A percentile compares a stretch with the other conserved stretches of the same genome.
phyloP scores from a whole-genome alignment of 2,888 invertebrate species.

The Andrena bucephala region DNA sequence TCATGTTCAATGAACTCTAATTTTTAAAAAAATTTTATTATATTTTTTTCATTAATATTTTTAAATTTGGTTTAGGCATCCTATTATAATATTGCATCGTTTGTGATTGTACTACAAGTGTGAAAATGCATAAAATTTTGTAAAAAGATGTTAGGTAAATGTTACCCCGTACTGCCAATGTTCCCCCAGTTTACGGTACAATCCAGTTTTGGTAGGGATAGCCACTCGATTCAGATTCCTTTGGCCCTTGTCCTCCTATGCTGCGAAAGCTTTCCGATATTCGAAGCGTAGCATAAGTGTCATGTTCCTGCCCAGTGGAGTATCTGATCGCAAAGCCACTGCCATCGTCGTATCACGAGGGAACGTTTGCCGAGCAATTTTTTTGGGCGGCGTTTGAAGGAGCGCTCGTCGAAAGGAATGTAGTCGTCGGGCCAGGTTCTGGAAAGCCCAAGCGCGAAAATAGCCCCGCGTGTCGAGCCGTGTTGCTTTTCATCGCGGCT shows the following conservation, averaged over 20 bases:
- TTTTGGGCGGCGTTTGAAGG: slow-evolving; percentile 4
- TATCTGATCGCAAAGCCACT: slow-evolving; percentile 2
- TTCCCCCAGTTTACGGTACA: not conserved
- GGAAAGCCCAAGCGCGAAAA: slow-evolving; percentile 71
- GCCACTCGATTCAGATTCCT: not conserved
- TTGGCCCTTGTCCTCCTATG: not conserved
- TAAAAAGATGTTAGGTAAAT: too few species aligned
- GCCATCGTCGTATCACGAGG: not conserved
- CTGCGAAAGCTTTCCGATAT: not conserved
- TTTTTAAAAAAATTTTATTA: too few species aligned
- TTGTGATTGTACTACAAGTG: too few species aligned
- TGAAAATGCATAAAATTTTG: too few species aligned
- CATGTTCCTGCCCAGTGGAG: not conserved
- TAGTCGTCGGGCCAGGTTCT: slow-evolving; percentile 54
- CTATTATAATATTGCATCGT: too few species aligned
- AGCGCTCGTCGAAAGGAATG: slow-evolving; percentile 62
- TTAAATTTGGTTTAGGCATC: too few species aligned
- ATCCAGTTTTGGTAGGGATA: not conserved
- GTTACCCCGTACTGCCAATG: too few species aligned
- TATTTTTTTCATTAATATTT: too few species aligned
- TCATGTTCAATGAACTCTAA: too few species aligned
- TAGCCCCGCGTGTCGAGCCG: slow-evolving; percentile 59
- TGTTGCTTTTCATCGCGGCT: slow-evolving; percentile 54
- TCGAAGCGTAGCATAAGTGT: not conserved
- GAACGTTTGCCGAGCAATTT: slow-evolving; percentile 16